Base-by-base conservation (phyloP, 1,140 invertebrate species). In the Drosophila ercepeae region DNA sequence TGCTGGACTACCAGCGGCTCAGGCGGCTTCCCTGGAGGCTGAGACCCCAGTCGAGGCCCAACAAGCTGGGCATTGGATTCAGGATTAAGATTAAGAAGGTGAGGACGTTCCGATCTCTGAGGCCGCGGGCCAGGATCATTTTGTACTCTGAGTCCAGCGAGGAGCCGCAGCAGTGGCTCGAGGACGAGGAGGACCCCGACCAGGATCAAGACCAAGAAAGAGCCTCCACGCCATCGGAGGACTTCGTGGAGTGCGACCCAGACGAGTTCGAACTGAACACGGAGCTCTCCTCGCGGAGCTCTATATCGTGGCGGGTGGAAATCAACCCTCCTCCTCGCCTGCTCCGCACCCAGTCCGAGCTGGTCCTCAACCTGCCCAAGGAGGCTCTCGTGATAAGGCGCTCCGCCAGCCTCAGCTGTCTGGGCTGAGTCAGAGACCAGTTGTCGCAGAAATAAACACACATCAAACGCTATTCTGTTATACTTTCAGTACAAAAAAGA, bases 371-470 rank as follows among this genome's bases (percentile, higher is more conserved):
- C n/a, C 13, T 14, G 0, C 29, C 29, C 13, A 39, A 39, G 39
- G 7, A 19, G 7, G 7, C 5, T 3, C 16, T 7, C 1, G 1
- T 3, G 14, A 1, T 18, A 1, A 16, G 39, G 8, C 16, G 16
- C n/a, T 39, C 4, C n/a, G 2, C 16, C 6, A 39, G 36, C 13
- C 1, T 39, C 4, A 13, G 8, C 5, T 14, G 36, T 4, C 5
- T 39, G 36, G 57, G 25, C 44, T 63, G 13, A 50, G 13, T 23
- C 14, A 7, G 39, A 25, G 19, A n/a, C 8, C n/a, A n/a, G n/a
- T n/a, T n/a, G n/a, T n/a, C n/a, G n/a, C n/a, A n/a, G n/a, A n/a
- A n/a, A n/a, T n/a, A n/a, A n/a, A n/a, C n/a, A n/a, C n/a, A n/a
- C n/a, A n/a, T n/a, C n/a, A n/a, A n/a, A n/a, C n/a, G n/a, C n/a